Conservation (phyloP, 2,797 vertebrate species). For the Nyctibius grandis region DNA sequence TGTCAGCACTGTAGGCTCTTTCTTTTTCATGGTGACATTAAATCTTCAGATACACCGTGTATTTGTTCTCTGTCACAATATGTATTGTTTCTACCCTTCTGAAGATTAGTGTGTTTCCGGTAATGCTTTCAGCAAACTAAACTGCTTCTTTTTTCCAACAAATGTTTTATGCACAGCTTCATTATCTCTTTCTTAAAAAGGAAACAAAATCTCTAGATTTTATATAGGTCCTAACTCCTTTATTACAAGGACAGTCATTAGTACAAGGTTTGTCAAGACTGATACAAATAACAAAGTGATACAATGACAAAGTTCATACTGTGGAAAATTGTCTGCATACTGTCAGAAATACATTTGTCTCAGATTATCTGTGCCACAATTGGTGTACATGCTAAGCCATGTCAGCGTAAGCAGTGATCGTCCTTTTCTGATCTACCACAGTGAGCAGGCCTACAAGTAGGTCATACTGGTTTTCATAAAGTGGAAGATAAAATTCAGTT, state of each 20-base stretch:
- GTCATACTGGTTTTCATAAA: neutral
- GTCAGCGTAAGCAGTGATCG: too few relatives aligned
- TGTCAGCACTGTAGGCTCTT: neutral
- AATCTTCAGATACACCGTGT: neutral
- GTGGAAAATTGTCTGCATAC: neutral
- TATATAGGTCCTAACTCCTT: slow-evolving; percentile 27
- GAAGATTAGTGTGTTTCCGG: neutral
- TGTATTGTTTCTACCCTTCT: neutral
- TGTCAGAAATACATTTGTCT: neutral
- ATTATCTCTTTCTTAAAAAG: slow-evolving; percentile 45
- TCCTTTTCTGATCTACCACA: neutral
- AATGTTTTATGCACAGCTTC: neutral
- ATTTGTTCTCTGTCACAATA: neutral
- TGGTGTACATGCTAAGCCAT: neutral
- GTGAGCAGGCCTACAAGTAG: neutral
- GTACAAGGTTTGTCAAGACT: slow-evolving; percentile 40
- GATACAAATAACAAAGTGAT: neutral
- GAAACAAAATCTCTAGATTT: slow-evolving; percentile 27
- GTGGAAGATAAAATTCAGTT: neutral
- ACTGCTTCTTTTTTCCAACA: neutral
- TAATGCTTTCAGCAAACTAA: neutral
- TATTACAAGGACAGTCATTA: slow-evolving; percentile 7
- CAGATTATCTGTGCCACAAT: neutral
- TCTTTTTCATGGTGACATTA: neutral
- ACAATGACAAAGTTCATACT: slow-evolving; percentile 29